Evolutionary conservation across 2,113 vertebrate species (phyloP).

Genomic region (Pterocles burchelli): DNA sequence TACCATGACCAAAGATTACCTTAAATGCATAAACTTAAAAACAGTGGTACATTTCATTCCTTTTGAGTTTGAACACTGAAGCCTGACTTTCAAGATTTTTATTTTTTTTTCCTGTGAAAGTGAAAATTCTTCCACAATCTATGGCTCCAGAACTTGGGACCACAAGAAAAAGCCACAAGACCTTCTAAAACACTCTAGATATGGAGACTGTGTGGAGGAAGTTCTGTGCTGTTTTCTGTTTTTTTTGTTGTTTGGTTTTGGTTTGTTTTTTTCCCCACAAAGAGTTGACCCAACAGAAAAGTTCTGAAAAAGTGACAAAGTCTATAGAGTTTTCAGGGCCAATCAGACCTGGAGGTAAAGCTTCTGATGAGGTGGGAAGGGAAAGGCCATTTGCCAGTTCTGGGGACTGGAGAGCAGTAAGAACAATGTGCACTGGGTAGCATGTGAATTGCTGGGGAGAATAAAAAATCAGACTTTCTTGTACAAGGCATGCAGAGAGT

Average conservation of each 20-base stretch:
- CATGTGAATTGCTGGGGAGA: neutral
- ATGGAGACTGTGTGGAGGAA: neutral
- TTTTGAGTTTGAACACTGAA: neutral
- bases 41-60: neutral
- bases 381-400: neutral
- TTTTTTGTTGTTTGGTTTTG: neutral
- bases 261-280: neutral
- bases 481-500: neutral
- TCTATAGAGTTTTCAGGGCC: neutral
- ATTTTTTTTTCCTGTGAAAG: neutral
- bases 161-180: neutral
- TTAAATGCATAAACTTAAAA: neutral
- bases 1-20: neutral
- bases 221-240: neutral
- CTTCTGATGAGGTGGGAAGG: neutral
- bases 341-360: neutral
- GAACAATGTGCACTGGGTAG: neutral
- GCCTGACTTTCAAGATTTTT: neutral
- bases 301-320: neutral
- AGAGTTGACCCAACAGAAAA: neutral
- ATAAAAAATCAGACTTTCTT: neutral
- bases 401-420: neutral
- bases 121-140: neutral
- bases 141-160: neutral
- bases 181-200: neutral